Percentiles rank a stretch among this genome's conserved stretches.
These are phyloP conservation scores for Nothobranchius kuhntae DNA, from an alignment of 2,113 vertebrate genomes.

Conservation along the genomic window DNA sequence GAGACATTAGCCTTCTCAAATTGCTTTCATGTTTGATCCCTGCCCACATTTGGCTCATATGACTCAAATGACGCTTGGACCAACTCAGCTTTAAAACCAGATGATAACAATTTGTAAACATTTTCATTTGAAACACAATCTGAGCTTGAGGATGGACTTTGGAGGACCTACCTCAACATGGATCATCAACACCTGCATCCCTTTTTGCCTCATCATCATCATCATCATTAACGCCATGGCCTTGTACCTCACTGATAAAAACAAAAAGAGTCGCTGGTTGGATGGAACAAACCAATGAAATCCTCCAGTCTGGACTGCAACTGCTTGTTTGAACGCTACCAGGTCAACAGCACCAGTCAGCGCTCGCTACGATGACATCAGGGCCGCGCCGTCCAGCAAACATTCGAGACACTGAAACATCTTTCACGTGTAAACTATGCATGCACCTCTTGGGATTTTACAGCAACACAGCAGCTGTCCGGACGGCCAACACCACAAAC, in stretches of 20 bases:
- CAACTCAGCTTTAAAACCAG: constrained; percentile 7
- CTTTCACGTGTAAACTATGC: constrained; percentile 48
- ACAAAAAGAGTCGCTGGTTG: constrained; percentile 15
- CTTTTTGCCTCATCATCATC: background rate
- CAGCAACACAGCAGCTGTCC: constrained; percentile 6
- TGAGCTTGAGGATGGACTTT: constrained; percentile 12
- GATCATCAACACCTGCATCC: constrained; percentile 1
- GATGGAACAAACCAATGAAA: constrained; percentile 18
- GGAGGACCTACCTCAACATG: constrained; percentile 11
- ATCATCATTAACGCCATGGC: background rate
- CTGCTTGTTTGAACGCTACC: constrained; percentile 8
- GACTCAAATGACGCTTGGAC: background rate
- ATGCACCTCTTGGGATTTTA: constrained; percentile 46
- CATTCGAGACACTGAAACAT: constrained; percentile 19
- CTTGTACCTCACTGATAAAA: constrained; percentile 5
- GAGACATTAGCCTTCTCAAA: background rate
- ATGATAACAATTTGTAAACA: background rate
- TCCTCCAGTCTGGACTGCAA: constrained; percentile 21
- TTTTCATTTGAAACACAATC: background rate
- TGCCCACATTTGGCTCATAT: no score
- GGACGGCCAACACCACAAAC: constrained; percentile 5
- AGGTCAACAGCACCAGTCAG: background rate
- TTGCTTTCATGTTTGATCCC: background rate
- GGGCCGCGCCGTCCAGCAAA: constrained; percentile 6
- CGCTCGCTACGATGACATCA: background rate